A percentile compares a stretch with the other conserved stretches of the same genome.
phyloP scores from a whole-genome alignment of 2,888 invertebrate species.

The Cancer borealis region DNA sequence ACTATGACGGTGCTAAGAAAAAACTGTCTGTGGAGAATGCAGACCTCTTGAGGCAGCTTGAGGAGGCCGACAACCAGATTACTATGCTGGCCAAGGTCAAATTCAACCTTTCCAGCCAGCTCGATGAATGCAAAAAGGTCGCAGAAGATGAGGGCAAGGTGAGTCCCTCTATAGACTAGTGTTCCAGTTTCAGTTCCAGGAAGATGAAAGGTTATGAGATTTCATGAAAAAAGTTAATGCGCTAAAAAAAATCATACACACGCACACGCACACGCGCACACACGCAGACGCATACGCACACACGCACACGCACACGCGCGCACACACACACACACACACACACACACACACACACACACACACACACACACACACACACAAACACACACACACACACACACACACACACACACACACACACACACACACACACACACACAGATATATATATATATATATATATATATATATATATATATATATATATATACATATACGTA shows the following conservation, averaged over 20 bases:
- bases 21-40: conserved; percentile 81
- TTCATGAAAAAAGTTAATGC: too few species aligned
- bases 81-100: conserved; percentile 80
- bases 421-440: too few species aligned
- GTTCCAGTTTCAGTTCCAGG: neutral
- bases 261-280: neutral
- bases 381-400: neutral
- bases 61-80: conserved; percentile 82
- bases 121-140: conserved; percentile 89
- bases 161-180: neutral
- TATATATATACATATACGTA: neutral
- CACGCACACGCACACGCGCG: neutral
- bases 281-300: neutral
- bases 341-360: neutral
- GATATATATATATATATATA: conserved; percentile 78
- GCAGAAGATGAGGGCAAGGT: conserved; percentile 87
- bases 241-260: too few species aligned
- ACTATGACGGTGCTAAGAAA: conserved; percentile 81
- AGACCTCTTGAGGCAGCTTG: conserved; percentile 81
- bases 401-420: neutral
- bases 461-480: neutral
- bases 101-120: conserved; percentile 87
- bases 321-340: neutral
- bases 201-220: too few species aligned
- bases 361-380: neutral